Percentiles rank a stretch among this genome's conserved stretches.
Conservation (phyloP, 2,797 vertebrate species). For the Semaprochilodus insignis region DNA sequence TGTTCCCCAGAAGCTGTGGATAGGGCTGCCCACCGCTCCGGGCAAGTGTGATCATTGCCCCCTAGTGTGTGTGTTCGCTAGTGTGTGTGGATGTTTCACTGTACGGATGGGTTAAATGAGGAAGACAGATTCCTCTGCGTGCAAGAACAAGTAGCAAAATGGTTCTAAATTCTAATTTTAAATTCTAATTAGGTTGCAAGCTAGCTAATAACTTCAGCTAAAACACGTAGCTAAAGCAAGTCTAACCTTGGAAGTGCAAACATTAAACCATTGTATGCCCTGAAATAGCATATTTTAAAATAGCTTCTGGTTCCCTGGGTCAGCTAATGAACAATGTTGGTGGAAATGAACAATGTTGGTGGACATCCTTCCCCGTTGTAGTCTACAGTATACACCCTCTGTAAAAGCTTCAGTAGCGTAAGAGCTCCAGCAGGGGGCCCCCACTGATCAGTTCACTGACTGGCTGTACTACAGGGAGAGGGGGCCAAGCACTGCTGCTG, state of each 20-base stretch:
- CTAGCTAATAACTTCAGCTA: not conserved
- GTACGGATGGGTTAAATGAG: too few species aligned
- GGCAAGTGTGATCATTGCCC: too few species aligned
- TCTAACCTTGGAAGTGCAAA: not conserved
- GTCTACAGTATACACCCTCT: not conserved
- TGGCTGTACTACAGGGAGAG: slow-evolving; percentile 15
- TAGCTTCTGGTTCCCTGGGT: not conserved
- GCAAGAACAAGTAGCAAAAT: too few species aligned
- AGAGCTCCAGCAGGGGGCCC: slow-evolving; percentile 79
- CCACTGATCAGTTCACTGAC: slow-evolving; percentile 70
- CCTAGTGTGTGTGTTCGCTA: too few species aligned
- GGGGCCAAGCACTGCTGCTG: slow-evolving; percentile 30
- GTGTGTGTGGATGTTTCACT: too few species aligned
- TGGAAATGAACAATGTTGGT: not conserved
- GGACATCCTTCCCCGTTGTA: not conserved
- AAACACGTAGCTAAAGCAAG: not conserved
- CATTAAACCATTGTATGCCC: not conserved
- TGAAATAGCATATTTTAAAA: not conserved
- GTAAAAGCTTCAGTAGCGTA: slow-evolving; percentile 60
- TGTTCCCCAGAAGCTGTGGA: too few species aligned
- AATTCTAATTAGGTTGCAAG: not conserved
- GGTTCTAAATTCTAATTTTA: not conserved
- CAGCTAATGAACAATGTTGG: not conserved
- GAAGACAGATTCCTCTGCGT: too few species aligned
- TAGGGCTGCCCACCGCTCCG: too few species aligned